Conservation (phyloP, 2,113 vertebrate species). For the Paralichthys olivaceus region DNA sequence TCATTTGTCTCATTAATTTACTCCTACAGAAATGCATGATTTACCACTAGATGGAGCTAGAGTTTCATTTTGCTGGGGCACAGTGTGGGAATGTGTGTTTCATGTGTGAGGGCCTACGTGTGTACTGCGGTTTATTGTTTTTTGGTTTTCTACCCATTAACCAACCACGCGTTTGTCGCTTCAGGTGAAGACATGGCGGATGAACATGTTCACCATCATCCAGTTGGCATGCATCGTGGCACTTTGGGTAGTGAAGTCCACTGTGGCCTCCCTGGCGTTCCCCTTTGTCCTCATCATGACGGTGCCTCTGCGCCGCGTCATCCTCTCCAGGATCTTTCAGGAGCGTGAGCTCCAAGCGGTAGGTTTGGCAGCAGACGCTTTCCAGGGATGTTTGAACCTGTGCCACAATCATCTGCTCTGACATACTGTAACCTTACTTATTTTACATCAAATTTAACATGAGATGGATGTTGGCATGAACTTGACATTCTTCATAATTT, state of each 20-base stretch:
- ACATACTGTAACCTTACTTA: not conserved
- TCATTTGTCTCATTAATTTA: not conserved
- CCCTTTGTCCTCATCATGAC: conserved; percentile 98
- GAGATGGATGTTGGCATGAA: conserved; percentile 11
- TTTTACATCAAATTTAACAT: conserved; percentile 35
- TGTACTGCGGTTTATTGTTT: not conserved
- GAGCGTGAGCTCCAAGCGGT: conserved; percentile 97
- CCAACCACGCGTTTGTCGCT: conserved; percentile 6
- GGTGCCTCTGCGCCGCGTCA: conserved; percentile 91
- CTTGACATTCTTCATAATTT: conserved; percentile 27
- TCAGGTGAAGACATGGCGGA: conserved; percentile 98
- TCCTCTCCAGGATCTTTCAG: conserved; percentile 93
- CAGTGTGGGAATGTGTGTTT: not conserved
- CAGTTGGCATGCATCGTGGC: conserved; percentile 93
- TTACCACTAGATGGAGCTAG: conserved; percentile 80
- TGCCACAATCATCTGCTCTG: conserved; percentile 30
- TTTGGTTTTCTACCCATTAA: not conserved
- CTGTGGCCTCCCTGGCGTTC: conserved; percentile 92
- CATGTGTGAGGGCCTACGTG: not conserved
- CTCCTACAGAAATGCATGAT: not conserved
- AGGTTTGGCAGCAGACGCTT: conserved; percentile 64
- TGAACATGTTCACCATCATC: conserved; percentile 97
- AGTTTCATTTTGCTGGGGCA: not conserved
- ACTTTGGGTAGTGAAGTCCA: conserved; percentile 97
- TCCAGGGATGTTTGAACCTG: conserved; percentile 4